Conservation (phyloP, 2,113 vertebrate genomes). For the Heliornis fulica region DNA sequence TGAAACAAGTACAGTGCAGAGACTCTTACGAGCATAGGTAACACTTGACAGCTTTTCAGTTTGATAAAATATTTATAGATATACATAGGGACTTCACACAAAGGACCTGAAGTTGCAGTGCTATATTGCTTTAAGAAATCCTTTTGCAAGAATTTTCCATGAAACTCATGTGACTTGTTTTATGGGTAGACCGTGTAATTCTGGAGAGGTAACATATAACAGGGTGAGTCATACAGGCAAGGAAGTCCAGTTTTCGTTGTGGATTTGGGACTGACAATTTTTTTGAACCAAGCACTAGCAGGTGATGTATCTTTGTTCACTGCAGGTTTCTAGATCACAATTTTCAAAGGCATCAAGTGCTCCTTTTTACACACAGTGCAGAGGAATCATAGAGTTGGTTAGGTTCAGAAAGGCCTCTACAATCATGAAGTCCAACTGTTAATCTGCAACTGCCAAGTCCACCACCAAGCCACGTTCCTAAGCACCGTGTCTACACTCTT, state of each 20-base stretch:
- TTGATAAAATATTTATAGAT: background rate
- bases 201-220: background rate
- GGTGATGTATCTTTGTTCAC: background rate
- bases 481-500: too few relatives aligned
- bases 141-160: background rate
- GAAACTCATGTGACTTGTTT: background rate
- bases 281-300: background rate
- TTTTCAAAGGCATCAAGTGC: background rate
- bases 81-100: fast-evolving
- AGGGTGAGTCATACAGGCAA: background rate
- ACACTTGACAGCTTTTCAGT: background rate
- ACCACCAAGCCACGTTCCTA: too few relatives aligned
- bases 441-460: too few relatives aligned
- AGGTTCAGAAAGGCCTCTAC: too few relatives aligned
- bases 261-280: background rate
- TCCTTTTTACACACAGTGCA: background rate
- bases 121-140: background rate
- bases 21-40: background rate
- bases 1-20: background rate
- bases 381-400: too few relatives aligned
- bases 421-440: too few relatives aligned
- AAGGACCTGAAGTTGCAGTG: background rate
- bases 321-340: background rate
- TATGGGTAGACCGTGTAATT: background rate
- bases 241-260: background rate